phyloP scores from a whole-genome alignment of 2,888 invertebrate genomes.

The Rhaphigaster nebulosa region DNA sequence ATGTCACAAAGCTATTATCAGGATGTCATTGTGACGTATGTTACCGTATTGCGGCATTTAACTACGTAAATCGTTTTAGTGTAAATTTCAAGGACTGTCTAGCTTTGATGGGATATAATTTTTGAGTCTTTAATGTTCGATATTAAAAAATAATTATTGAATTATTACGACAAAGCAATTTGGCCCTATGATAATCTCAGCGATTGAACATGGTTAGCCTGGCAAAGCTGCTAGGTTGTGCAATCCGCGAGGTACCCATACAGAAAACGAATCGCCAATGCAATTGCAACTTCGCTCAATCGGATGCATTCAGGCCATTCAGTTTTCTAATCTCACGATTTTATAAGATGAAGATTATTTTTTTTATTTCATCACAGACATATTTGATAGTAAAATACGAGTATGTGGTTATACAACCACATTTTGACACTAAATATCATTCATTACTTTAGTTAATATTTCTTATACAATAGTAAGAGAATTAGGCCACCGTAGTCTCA shows the following conservation, averaged over 20 bases:
- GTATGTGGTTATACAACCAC: no score
- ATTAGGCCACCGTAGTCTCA: no score
- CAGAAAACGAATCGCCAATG: background rate
- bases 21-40: background rate
- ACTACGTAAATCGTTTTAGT: background rate
- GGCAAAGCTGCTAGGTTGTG: background rate
- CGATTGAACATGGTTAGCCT: background rate
- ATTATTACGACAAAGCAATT: background rate
- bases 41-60: background rate
- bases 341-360: background rate
- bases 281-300: slow-evolving; percentile 3
- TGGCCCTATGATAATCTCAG: background rate
- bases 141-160: background rate
- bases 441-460: no score
- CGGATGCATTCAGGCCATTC: slow-evolving; percentile 4
- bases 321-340: background rate
- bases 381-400: background rate
- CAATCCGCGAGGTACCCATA: background rate
- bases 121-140: background rate
- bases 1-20: background rate
- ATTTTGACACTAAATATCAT: no score
- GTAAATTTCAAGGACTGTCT: background rate
- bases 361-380: background rate
- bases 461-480: no score
- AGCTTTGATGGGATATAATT: background rate